These are phyloP conservation scores for Darevskia mixta DNA, from an alignment of 2,797 vertebrate species.

Conservation along the genomic window DNA sequence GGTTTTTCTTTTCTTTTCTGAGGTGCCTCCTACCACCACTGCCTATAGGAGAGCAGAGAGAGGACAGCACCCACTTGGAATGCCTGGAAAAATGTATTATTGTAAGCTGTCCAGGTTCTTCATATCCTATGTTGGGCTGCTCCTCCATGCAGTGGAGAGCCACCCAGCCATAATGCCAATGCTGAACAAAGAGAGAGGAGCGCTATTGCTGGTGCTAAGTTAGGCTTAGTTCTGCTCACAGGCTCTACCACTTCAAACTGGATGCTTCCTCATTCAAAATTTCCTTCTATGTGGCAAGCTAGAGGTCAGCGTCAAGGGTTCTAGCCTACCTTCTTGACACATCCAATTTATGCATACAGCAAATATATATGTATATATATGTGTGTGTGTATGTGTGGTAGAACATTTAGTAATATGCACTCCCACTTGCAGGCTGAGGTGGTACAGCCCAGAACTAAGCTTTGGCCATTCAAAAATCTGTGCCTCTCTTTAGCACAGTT, in stretches of 20 bases:
- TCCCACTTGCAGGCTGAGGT: not conserved
- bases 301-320: not conserved
- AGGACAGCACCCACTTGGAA: not conserved
- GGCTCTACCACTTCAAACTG: not conserved
- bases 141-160: not conserved
- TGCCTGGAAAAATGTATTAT: not conserved
- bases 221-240: not conserved
- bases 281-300: not conserved
- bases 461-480: constrained; percentile 1
- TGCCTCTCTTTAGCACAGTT: constrained; percentile 51
- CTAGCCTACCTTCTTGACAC: not conserved
- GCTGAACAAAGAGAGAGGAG: not conserved
- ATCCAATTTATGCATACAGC: not conserved
- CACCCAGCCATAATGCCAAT: constrained; percentile 1
- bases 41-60: not conserved
- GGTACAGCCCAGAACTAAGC: not conserved
- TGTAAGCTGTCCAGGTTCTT: not conserved
- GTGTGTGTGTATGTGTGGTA: not conserved
- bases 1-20: not conserved
- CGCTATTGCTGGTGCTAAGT: not conserved
- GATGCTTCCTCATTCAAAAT: not conserved
- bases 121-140: not conserved
- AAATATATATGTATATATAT: not conserved
- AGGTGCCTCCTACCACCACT: constrained; percentile 32
- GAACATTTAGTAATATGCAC: not conserved